A percentile compares a stretch with the other conserved stretches of the same genome.
Conservation (phyloP, 2,113 vertebrate genomes). For the Ceyx margarethae region DNA sequence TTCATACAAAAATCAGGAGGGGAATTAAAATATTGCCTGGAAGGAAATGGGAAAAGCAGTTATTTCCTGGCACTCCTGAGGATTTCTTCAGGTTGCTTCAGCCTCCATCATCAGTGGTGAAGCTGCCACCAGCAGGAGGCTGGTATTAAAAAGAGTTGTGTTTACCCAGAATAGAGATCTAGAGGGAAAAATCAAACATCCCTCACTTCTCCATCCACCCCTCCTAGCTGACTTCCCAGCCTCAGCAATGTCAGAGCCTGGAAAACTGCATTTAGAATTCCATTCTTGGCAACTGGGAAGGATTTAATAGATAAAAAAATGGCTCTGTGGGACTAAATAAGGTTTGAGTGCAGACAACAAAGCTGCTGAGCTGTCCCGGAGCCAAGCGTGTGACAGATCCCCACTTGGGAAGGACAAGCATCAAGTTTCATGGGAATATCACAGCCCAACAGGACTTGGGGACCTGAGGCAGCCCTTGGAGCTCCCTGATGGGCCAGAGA, state of each 20-base stretch:
- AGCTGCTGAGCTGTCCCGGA: background rate
- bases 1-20: slow-evolving; percentile 51
- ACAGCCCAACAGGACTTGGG: background rate
- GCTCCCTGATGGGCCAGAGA: background rate
- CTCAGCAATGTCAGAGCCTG: background rate
- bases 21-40: slow-evolving; percentile 67
- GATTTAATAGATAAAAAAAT: background rate
- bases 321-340: background rate
- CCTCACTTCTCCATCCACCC: too few relatives aligned
- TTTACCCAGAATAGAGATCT: background rate
- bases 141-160: background rate
- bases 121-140: background rate
- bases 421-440: background rate
- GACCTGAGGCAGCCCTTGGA: background rate
- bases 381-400: background rate
- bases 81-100: background rate
- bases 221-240: background rate
- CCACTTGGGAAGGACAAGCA: background rate
- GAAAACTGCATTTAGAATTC: background rate
- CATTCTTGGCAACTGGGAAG: background rate
- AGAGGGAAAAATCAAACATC: background rate
- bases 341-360: background rate
- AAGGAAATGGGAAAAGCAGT: slow-evolving; percentile 6
- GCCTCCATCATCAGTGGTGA: background rate
- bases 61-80: background rate